Percentiles rank a stretch among this genome's conserved stretches.
Evolutionary conservation across 2,888 invertebrate species (phyloP).

Genomic region (Catotricha subobsoleta): DNA sequence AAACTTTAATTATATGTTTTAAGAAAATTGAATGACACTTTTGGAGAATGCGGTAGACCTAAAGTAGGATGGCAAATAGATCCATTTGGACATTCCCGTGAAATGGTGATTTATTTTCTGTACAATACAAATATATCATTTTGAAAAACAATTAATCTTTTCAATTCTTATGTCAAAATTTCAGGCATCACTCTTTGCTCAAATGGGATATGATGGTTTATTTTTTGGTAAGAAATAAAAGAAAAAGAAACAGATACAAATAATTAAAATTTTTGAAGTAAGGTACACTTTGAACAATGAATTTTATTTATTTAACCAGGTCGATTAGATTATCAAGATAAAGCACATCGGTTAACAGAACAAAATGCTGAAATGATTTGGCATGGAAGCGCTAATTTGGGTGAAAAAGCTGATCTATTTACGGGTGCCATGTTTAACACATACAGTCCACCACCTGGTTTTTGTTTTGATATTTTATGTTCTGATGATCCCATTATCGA

Average conservation of each 20-base stretch:
- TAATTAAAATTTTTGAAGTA: too few species aligned
- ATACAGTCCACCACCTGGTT: slow-evolving; percentile 73
- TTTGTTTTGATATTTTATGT: slow-evolving; percentile 84
- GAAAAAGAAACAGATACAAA: too few species aligned
- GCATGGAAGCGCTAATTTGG: slow-evolving; percentile 52
- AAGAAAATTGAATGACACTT: slow-evolving; percentile 45
- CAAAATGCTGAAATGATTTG: slow-evolving; percentile 70
- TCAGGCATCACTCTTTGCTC: slow-evolving; percentile 50
- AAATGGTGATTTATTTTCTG: too few species aligned
- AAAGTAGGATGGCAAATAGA: slow-evolving; percentile 74
- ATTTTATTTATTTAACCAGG: too few species aligned
- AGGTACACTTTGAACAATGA: too few species aligned
- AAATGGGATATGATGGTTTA: slow-evolving; percentile 77
- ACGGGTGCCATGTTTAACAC: slow-evolving; percentile 67
- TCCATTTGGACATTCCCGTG: slow-evolving; percentile 72
- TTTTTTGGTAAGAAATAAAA: too few species aligned
- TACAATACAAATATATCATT: too few species aligned
- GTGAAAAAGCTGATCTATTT: slow-evolving; percentile 51
- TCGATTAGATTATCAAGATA: slow-evolving; percentile 75
- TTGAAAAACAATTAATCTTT: background rate
- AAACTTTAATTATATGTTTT: slow-evolving; percentile 3
- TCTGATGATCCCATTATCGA: slow-evolving; percentile 73
- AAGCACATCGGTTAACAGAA: slow-evolving; percentile 35
- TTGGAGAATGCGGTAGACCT: slow-evolving; percentile 57
- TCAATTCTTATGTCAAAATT: slow-evolving; percentile 27